phyloP scores from a whole-genome alignment of 2,797 vertebrate genomes.

The Scolopax rusticola region DNA sequence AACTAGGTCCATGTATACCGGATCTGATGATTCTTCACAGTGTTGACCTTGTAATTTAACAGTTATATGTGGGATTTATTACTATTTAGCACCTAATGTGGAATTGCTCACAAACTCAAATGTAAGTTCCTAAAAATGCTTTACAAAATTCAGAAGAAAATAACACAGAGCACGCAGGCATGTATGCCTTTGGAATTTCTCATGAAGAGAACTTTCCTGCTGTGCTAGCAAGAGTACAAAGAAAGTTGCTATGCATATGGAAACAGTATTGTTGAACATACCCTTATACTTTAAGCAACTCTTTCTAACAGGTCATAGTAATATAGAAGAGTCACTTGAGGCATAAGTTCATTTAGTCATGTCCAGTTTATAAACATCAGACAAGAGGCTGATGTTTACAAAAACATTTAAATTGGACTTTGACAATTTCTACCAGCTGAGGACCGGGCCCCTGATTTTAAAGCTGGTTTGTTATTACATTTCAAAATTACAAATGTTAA shows the following conservation, averaged over 20 bases:
- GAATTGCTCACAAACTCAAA: not conserved
- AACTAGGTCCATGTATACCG: not conserved
- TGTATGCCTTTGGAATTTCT: not conserved
- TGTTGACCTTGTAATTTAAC: not conserved
- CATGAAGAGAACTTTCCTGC: not conserved
- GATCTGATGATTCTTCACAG: not conserved
- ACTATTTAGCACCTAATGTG: not conserved
- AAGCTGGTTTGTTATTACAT: not conserved
- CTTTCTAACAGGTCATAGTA: slow-evolving; percentile 39
- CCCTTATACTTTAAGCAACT: not conserved
- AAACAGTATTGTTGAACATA: slow-evolving; percentile 10
- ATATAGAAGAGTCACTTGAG: slow-evolving; percentile 21
- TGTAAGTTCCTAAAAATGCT: not conserved
- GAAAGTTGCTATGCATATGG: slow-evolving; percentile 15
- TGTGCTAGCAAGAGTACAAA: not conserved
- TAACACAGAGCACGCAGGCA: not conserved
- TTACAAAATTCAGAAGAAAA: not conserved
- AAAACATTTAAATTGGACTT: not conserved
- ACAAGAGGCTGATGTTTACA: slow-evolving; percentile 20
- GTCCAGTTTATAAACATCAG: slow-evolving; percentile 29
- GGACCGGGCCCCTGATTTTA: not conserved
- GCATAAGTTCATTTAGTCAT: slow-evolving; percentile 28
- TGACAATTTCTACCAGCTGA: not conserved
- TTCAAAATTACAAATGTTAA: not conserved
- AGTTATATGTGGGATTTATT: not conserved